Evolutionary conservation across 2,888 invertebrate species (phyloP), one percentile per base, ranked within the genome.

Genomic region (Cancer borealis): DNA sequence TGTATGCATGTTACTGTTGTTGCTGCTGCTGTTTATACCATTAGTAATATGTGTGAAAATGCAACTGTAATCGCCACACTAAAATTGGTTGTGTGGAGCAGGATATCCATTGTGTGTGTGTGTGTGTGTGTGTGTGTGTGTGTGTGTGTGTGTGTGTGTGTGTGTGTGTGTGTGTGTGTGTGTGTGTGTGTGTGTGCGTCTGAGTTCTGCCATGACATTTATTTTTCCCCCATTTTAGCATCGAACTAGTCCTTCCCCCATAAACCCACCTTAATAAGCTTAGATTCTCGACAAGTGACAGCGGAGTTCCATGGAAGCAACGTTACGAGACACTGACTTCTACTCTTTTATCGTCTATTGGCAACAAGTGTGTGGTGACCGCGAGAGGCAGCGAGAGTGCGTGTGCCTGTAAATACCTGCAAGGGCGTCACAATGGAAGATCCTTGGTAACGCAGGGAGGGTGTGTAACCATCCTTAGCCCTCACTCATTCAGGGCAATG

Each of bases 251-350:
- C 84, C 39, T 39, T 84, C 84, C 17, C 84, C 39, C 30, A 84
- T 84, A 84, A 84, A 84, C 84, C n/a, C 84, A 84, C 14, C 39
- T 84, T 39, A 84, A 84, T 84, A 84, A 84, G 84, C 30, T 84
- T 14, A 30, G 84, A 84, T 84, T 39, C 39, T 30, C 84, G 84
- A 30, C 84, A 39, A 84, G 84, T 84, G 84, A 84, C 84, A 39
- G 39, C 84, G 6, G 39, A 30, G 84, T 84, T 84, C 39, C 30
- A 84, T 84, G 84, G 84, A 39, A 84, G 84, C 39, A 10, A 84
- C n/a, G 84, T 84, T 84, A 84, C 84, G 84, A 84, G 84, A 84
- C 84, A 39, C 39, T 17, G 39, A 84, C 84, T 39, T 84, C 39
- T 39, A 84, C 84, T 84, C 39, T 84, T 30, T 39, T 84, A 84